Evolutionary conservation across 2,113 vertebrate genomes (phyloP).

Genomic region (Eidolon helvum): DNA sequence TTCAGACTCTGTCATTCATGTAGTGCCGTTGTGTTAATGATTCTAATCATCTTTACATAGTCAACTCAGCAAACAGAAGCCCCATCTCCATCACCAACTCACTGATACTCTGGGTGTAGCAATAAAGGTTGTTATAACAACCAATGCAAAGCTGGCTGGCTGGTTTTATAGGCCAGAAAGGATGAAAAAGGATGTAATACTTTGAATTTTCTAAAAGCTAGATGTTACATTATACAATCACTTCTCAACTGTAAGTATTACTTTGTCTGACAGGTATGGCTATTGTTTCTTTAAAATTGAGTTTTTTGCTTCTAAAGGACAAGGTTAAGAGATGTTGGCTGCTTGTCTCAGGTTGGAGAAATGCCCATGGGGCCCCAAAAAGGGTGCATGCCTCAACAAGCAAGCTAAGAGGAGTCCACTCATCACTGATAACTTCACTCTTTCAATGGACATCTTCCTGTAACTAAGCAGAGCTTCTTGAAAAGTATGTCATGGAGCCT

Average conservation of each 20-base stretch:
- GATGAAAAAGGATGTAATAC: constrained; percentile 13
- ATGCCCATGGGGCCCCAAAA: background rate
- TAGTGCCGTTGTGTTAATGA: constrained; percentile 45
- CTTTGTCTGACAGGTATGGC: constrained; percentile 58
- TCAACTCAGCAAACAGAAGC: constrained; percentile 34
- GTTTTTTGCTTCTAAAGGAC: constrained; percentile 50
- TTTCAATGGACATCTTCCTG: background rate
- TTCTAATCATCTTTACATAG: constrained; percentile 36
- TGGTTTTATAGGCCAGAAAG: constrained; percentile 23
- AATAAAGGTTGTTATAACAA: constrained; percentile 23
- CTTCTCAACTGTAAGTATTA: constrained; percentile 38
- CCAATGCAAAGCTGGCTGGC: background rate
- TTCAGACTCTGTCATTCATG: constrained; percentile 45
- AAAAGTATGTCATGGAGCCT: background rate
- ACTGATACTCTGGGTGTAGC: background rate
- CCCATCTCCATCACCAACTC: constrained; percentile 1
- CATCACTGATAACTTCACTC: constrained; percentile 32
- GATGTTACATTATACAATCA: constrained; percentile 53
- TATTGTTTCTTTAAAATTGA: constrained; percentile 46
- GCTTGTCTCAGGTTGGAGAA: background rate
- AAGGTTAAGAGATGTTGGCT: background rate
- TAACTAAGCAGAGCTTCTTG: constrained; percentile 19
- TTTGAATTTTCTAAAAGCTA: constrained; percentile 45
- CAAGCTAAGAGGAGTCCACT: background rate
- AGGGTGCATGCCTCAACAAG: background rate